These are phyloP conservation scores for Quiscalus mexicanus DNA, from an alignment of 2,113 vertebrate genomes.

Conservation along the genomic window DNA sequence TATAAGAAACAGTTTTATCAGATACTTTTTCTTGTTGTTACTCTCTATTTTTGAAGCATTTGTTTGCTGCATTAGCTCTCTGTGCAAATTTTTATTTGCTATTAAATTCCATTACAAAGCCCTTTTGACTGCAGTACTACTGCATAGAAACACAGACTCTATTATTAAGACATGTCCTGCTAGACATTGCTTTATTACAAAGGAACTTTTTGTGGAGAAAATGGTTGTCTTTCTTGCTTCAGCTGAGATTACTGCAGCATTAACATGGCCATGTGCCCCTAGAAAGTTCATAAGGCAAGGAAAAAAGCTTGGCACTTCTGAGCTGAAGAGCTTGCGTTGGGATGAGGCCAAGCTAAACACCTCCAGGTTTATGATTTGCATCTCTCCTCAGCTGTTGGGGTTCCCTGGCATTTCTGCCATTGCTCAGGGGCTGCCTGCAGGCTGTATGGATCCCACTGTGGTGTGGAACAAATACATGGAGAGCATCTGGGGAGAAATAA, in stretches of 20 bases:
- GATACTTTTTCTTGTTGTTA: not conserved
- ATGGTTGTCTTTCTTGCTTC: not conserved
- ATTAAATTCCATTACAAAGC: not conserved
- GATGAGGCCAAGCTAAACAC: constrained; percentile 32
- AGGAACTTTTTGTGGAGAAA: constrained; percentile 17
- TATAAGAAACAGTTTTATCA: not conserved
- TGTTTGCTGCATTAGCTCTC: not conserved
- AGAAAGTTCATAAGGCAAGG: not conserved
- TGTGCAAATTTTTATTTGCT: not conserved
- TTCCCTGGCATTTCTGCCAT: not conserved
- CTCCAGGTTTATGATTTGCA: not conserved
- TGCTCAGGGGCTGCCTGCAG: not conserved
- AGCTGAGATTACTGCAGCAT: not conserved
- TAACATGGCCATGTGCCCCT: not conserved
- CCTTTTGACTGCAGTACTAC: not conserved
- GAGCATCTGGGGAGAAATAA: not conserved
- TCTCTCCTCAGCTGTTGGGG: not conserved
- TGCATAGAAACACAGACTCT: not conserved
- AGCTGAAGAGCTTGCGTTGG: constrained; percentile 35
- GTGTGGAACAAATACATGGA: not conserved
- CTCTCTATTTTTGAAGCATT: not conserved
- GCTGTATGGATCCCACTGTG: not conserved
- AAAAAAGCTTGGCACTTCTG: not conserved
- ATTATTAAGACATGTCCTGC: not conserved
- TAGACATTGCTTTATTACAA: not conserved